phyloP scores from a whole-genome alignment of 2,888 invertebrate species.

The Clitarchus hookeri region DNA sequence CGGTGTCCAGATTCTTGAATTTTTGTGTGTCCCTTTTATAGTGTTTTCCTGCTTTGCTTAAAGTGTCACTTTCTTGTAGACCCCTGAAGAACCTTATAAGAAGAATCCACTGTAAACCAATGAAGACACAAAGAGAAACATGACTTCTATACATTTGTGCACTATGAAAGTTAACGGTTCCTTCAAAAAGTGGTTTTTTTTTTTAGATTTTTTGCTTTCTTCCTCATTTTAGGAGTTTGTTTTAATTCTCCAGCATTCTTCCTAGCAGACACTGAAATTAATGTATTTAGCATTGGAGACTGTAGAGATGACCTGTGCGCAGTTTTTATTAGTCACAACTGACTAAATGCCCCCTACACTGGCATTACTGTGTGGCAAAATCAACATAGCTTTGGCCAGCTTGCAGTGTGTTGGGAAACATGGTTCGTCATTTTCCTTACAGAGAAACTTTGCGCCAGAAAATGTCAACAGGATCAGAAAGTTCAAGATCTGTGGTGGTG shows the following conservation, averaged over 20 bases:
- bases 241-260: neutral
- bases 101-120: no score
- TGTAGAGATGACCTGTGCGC: neutral
- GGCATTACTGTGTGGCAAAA: slow-evolving; percentile 23
- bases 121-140: no score
- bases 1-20: no score
- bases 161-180: no score
- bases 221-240: neutral
- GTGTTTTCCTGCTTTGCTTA: no score
- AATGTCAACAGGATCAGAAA: neutral
- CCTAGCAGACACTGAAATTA: neutral
- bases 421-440: neutral
- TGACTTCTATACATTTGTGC: no score
- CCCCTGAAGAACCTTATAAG: no score
- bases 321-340: slow-evolving; percentile 5
- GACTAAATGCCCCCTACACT: slow-evolving; percentile 20
- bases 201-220: neutral
- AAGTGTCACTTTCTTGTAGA: no score
- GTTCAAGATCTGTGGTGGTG: neutral
- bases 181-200: neutral
- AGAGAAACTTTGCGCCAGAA: neutral
- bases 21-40: no score
- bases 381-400: slow-evolving; percentile 20
- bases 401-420: neutral
- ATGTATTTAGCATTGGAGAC: slow-evolving; percentile 16